phyloP scores from a whole-genome alignment of 2,888 invertebrate genomes.

The Drosophila phalerata region DNA sequence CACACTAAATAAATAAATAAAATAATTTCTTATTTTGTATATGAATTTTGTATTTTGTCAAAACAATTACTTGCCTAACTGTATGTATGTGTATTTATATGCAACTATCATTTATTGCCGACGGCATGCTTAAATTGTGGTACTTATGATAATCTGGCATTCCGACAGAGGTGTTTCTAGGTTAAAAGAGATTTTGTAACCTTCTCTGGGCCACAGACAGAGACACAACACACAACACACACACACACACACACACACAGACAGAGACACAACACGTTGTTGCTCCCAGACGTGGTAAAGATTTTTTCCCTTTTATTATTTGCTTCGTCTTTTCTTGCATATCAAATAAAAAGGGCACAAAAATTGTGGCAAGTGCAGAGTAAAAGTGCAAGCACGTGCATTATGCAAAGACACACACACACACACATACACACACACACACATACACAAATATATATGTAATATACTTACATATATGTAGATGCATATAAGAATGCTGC shows the following conservation, averaged over 20 bases:
- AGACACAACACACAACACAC: slow-evolving; percentile 41
- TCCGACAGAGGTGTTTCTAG: slow-evolving; percentile 47
- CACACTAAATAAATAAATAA: no score
- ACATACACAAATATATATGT: background rate
- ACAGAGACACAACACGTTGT: slow-evolving; percentile 8
- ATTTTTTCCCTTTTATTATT: slow-evolving; percentile 45
- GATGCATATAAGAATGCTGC: background rate
- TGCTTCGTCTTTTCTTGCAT: slow-evolving; percentile 35
- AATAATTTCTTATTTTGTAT: no score
- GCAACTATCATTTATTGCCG: slow-evolving; percentile 28
- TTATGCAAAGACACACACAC: slow-evolving; percentile 33
- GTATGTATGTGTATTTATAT: background rate
- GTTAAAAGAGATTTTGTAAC: slow-evolving; percentile 44
- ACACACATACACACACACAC: slow-evolving; percentile 20
- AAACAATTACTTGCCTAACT: background rate
- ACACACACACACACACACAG: slow-evolving; percentile 8
- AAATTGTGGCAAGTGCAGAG: slow-evolving; percentile 73
- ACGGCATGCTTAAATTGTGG: slow-evolving; percentile 22
- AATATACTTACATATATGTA: background rate
- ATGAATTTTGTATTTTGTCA: no score
- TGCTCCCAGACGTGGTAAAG: slow-evolving; percentile 43
- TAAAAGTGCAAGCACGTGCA: slow-evolving; percentile 70
- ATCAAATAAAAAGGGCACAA: slow-evolving; percentile 50
- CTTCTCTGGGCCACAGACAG: slow-evolving; percentile 56
- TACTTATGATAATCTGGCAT: slow-evolving; percentile 40